phyloP scores from a whole-genome alignment of 2,113 vertebrate species.

The Melierax canorus region DNA sequence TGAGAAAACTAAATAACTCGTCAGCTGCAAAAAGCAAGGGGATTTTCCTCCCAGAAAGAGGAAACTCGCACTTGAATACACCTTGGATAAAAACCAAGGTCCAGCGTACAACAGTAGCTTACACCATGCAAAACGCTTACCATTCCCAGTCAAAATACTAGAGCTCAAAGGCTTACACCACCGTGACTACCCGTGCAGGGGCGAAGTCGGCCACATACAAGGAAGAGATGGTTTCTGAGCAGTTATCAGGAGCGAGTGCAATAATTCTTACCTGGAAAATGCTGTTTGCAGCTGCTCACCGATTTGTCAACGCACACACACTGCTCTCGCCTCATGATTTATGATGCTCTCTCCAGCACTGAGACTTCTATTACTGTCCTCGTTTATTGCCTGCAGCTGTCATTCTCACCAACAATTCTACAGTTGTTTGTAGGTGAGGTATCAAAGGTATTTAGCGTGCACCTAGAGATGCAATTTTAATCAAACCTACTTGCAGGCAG shows the following conservation, averaged over 20 bases:
- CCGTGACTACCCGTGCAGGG: not conserved
- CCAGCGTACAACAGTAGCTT: not conserved
- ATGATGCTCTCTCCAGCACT: slow-evolving; percentile 59
- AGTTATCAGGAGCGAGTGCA: slow-evolving; percentile 65
- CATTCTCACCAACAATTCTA: slow-evolving; percentile 69
- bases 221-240: slow-evolving; percentile 66
- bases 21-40: not conserved
- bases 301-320: slow-evolving; percentile 57
- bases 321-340: slow-evolving; percentile 65
- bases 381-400: slow-evolving; percentile 78
- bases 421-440: slow-evolving; percentile 69
- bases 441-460: slow-evolving; percentile 65
- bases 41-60: not conserved
- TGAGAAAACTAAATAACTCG: not conserved
- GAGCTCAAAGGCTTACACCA: not conserved
- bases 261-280: slow-evolving; percentile 72
- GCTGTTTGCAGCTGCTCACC: slow-evolving; percentile 66
- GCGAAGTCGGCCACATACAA: not conserved
- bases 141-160: not conserved
- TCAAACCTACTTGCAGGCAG: slow-evolving; percentile 23
- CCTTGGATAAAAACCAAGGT: slow-evolving; percentile 13
- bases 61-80: not conserved
- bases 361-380: slow-evolving; percentile 70
- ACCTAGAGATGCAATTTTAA: slow-evolving; percentile 59
- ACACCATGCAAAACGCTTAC: not conserved